These are phyloP conservation scores for Chloroclysta siterata DNA, from an alignment of 2,888 invertebrate genomes.

Conservation along the genomic window DNA sequence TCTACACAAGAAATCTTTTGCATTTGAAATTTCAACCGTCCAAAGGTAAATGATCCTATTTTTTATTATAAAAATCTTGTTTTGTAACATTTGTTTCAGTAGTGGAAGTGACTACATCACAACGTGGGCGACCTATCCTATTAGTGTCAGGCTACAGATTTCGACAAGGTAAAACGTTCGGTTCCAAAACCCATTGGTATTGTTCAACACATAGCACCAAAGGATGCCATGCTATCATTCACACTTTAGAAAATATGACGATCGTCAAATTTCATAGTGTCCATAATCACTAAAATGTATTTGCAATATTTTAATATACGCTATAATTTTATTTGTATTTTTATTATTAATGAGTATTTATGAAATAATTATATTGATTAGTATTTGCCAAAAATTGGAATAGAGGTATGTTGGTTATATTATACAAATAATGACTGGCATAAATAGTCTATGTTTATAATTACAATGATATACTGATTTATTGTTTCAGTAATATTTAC, in stretches of 20 bases:
- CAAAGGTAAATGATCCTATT: no score
- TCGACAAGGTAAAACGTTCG: background rate
- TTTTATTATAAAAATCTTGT: no score
- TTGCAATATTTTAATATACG: no score
- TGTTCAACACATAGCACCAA: slow-evolving; percentile 6
- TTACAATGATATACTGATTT: background rate
- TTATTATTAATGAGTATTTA: no score
- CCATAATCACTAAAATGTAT: slow-evolving; percentile 17
- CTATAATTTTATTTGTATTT: no score
- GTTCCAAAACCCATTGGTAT: slow-evolving; percentile 3
- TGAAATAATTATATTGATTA: no score
- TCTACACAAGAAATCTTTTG: no score
- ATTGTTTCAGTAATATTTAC: slow-evolving; percentile 13
- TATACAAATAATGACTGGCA: no score
- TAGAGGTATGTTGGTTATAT: no score
- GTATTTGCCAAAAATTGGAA: no score
- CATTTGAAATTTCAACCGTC: no score
- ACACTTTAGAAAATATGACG: slow-evolving; percentile 16
- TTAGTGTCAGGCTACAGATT: slow-evolving; percentile 1
- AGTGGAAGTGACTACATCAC: background rate
- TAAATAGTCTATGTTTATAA: no score
- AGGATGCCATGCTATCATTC: slow-evolving; percentile 22
- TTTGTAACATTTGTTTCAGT: background rate
- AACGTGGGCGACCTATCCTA: background rate
- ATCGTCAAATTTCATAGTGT: slow-evolving; percentile 15